Conservation (phyloP, 2,888 invertebrate species). For the Busseola fusca region DNA sequence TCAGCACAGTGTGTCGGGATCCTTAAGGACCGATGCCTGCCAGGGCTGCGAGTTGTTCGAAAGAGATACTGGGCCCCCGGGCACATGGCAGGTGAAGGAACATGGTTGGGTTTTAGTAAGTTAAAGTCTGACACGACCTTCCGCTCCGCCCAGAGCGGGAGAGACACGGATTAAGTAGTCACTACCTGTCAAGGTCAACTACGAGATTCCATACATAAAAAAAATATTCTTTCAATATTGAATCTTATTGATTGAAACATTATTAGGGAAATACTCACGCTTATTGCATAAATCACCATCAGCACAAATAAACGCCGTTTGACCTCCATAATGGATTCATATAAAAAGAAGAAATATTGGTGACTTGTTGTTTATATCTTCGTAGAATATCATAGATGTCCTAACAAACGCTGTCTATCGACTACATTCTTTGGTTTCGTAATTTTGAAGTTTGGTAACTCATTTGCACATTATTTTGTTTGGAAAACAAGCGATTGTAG, state of each 20-base stretch:
- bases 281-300: not conserved
- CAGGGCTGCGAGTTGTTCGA: too few species aligned
- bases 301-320: conserved; percentile 6
- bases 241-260: not conserved
- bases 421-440: not conserved
- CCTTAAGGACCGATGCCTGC: too few species aligned
- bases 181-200: too few species aligned
- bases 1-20: too few species aligned
- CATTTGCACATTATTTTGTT: not conserved
- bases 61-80: too few species aligned
- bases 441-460: conserved; percentile 30
- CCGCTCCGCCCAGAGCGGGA: too few species aligned
- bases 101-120: too few species aligned
- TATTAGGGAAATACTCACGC: conserved; percentile 17
- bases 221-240: not conserved
- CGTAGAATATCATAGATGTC: conserved; percentile 18
- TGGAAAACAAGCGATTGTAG: not conserved
- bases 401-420: conserved; percentile 25
- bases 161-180: too few species aligned
- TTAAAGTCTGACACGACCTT: too few species aligned
- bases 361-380: conserved; percentile 13
- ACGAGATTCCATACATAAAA: too few species aligned
- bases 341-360: not conserved
- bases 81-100: too few species aligned
- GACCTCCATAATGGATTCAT: conserved; percentile 20